Evolutionary conservation across 1,140 invertebrate species (phyloP).

Genomic region (Drosophila ogumai): DNA sequence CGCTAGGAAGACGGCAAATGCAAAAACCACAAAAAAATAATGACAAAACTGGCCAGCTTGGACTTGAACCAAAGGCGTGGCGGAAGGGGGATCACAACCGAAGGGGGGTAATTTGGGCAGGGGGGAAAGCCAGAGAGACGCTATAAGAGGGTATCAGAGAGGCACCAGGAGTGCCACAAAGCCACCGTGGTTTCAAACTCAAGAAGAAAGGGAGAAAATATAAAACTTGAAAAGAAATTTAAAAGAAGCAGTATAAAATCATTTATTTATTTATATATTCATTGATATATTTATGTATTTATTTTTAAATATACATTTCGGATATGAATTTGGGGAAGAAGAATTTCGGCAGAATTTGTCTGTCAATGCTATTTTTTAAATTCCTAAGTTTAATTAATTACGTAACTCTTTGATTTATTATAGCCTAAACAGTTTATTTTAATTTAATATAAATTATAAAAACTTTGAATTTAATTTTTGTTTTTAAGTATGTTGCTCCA

Average conservation of each 20-base stretch:
- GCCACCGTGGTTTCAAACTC: neutral
- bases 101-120: slow-evolving; percentile 10
- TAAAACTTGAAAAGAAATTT: no score
- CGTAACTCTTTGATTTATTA: neutral
- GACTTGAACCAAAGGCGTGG: neutral
- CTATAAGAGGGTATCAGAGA: neutral
- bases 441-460: neutral
- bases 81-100: neutral
- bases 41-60: slow-evolving; percentile 68
- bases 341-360: no score
- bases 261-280: no score
- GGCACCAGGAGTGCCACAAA: neutral
- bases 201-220: neutral
- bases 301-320: no score
- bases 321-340: no score
- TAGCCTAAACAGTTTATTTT: no score
- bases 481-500: neutral
- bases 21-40: slow-evolving; percentile 78
- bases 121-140: neutral
- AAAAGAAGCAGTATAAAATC: no score
- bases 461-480: neutral
- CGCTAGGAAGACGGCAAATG: slow-evolving; percentile 65
- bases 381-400: neutral
- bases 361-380: neutral
- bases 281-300: no score